Evolutionary conservation across 1,140 invertebrate genomes (phyloP), one percentile per base, ranked within the genome.

Genomic region (Megalopta genalis): DNA sequence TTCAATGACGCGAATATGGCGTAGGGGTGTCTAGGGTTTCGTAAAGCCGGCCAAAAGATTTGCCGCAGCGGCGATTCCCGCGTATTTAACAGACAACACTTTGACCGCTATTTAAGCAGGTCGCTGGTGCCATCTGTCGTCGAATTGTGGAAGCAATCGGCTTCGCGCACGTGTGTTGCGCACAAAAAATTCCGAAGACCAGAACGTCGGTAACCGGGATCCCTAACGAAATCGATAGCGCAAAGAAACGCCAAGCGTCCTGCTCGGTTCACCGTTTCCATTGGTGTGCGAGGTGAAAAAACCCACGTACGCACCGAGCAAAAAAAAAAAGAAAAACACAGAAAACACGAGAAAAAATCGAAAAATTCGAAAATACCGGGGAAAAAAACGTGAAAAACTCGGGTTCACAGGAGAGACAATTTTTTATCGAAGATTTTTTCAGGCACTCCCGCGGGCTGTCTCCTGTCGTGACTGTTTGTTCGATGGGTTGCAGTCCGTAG

Each of bases 81-180:
- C 57, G 79, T 42, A 76, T 67, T 76, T 37, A 16, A 18, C 2
- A 76, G 90, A 90, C 90, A 88, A 90, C 82, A 90, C 77, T 88
- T 91, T 85, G 68, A 63, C 90, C 64, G 77, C 66, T 63, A 63
- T 82, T 89, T 87, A 87, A 82, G 82, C 80, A 86, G 87, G 84
- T 85, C 49, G 57, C 67, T 88, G 87, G 86, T 86, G 90, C 89
- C 90, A 91, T 86, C 90, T 91, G 27, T 84, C 72, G 83, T 59
- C 18, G 10, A 21, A 64, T 37, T 60, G 32, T 21, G 37, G 74
- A 88, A 91, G 86, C 81, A 74, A 70, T 49, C 52, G 32, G 39
- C 39, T 65, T 23, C n/a, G 83, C 83, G 85, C 88, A 87, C 82
- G 86, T 87, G 81, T 74, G 39, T 54, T 42, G 62, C 27, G 16